Evolutionary conservation across 2,888 invertebrate genomes (phyloP).

Genomic region (Antitype chi): DNA sequence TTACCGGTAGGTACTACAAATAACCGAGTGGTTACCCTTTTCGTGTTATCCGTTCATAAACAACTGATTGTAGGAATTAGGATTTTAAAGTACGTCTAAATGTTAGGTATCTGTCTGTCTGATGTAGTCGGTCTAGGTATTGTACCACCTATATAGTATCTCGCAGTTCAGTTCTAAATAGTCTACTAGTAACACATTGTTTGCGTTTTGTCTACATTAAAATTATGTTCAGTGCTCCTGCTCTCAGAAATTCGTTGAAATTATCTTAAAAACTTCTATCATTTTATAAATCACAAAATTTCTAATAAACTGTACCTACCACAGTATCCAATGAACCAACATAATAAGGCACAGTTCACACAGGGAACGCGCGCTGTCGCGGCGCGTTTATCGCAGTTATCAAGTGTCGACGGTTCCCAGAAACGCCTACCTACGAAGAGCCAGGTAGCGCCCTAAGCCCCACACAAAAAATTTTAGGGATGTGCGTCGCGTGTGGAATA

Average conservation of each 20-base stretch:
- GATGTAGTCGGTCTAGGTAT: background rate
- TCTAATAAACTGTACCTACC: constrained; percentile 3
- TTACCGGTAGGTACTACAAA: constrained; percentile 30
- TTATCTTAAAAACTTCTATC: background rate
- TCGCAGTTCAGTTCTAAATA: background rate
- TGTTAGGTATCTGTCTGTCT: background rate
- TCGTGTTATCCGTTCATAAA: constrained; percentile 33
- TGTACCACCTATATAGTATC: background rate
- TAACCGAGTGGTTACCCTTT: constrained; percentile 25
- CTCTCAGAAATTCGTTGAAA: background rate
- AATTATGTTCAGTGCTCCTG: background rate
- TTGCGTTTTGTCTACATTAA: background rate
- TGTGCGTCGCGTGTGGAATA: constrained; percentile 43
- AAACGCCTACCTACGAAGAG: constrained; percentile 82
- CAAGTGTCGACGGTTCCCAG: constrained; percentile 80
- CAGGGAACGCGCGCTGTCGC: constrained; percentile 38
- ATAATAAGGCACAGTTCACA: constrained; percentile 45
- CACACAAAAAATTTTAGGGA: constrained; percentile 73
- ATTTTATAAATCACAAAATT: constrained; percentile 12
- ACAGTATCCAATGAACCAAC: constrained; percentile 25
- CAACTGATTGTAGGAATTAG: constrained; percentile 34
- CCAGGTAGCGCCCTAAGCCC: constrained; percentile 82
- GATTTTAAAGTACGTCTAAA: constrained; percentile 18
- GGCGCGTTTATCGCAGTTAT: constrained; percentile 71
- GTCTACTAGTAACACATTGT: background rate